Percentiles rank a stretch among this genome's conserved stretches.
phyloP scores from a whole-genome alignment of 2,113 vertebrate genomes.

The Copsychus sechellarum region DNA sequence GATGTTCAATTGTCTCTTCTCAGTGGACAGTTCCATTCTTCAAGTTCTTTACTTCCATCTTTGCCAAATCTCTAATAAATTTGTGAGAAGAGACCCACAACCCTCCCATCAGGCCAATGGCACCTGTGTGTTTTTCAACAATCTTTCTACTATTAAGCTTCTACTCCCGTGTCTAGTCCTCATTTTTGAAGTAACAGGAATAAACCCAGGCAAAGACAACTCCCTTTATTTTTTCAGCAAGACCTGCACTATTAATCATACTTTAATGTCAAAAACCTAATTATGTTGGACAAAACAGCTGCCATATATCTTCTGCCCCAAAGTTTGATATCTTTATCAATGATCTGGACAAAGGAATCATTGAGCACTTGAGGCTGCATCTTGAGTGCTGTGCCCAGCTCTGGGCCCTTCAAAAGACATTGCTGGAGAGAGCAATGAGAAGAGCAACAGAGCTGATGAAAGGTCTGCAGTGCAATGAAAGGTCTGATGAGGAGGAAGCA shows the following conservation, averaged over 20 bases:
- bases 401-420: background rate
- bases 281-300: background rate
- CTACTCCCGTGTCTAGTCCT: background rate
- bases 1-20: fast-evolving
- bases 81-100: fast-evolving
- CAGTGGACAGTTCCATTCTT: background rate
- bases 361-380: too few species aligned
- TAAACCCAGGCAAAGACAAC: background rate
- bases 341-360: too few species aligned
- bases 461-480: background rate
- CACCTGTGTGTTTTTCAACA: background rate
- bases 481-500: background rate
- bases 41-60: background rate
- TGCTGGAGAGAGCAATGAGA: background rate
- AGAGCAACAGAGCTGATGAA: background rate
- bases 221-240: background rate
- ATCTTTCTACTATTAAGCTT: background rate
- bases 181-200: background rate
- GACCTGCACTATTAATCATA: background rate
- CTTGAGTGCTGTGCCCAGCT: background rate
- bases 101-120: background rate
- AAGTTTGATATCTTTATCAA: background rate
- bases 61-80: background rate
- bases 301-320: background rate
- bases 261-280: background rate